Percentiles rank a stretch among this genome's conserved stretches.
Evolutionary conservation across 1,140 invertebrate genomes (phyloP).

Genomic region (Drosophila lowei): DNA sequence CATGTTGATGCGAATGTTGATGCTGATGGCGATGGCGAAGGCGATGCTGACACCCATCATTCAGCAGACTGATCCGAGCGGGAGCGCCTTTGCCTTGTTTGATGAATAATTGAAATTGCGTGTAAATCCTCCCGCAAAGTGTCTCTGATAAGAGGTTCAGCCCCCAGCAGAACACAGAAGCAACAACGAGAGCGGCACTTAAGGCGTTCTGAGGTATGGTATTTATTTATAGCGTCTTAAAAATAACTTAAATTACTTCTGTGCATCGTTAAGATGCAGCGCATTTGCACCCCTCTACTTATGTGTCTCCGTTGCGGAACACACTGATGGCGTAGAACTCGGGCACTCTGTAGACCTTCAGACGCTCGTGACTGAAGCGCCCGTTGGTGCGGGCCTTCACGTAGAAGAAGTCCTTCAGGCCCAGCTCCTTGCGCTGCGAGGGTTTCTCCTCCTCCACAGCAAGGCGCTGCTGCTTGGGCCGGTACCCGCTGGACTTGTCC

Average conservation of each 20-base stretch:
- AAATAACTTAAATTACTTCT: slow-evolving; percentile 62
- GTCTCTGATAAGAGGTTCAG: slow-evolving; percentile 10
- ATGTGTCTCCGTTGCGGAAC: slow-evolving; percentile 62
- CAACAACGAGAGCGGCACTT: slow-evolving; percentile 22
- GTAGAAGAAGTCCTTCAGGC: slow-evolving; percentile 76
- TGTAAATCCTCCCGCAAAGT: slow-evolving; percentile 49
- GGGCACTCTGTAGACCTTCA: slow-evolving; percentile 74
- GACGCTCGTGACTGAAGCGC: slow-evolving; percentile 70
- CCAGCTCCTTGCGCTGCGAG: slow-evolving; percentile 38
- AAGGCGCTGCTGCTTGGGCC: slow-evolving; percentile 62
- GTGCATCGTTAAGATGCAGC: slow-evolving; percentile 18
- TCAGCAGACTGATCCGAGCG: slow-evolving; percentile 31
- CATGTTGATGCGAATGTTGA: slow-evolving; percentile 43
- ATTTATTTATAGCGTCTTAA: slow-evolving; percentile 76
- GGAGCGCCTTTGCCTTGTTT: slow-evolving; percentile 25
- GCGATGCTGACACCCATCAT: slow-evolving; percentile 44
- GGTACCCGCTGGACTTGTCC: slow-evolving; percentile 60
- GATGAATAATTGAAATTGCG: slow-evolving; percentile 67
- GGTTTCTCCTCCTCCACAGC: slow-evolving; percentile 33
- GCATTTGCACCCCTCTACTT: background rate
- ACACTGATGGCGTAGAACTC: slow-evolving; percentile 81
- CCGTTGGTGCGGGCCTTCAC: slow-evolving; percentile 73
- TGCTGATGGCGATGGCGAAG: slow-evolving; percentile 39
- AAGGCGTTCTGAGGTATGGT: slow-evolving; percentile 51
- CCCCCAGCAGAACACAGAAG: slow-evolving; percentile 19